Evolutionary conservation across 2,888 invertebrate species (phyloP), one percentile per base, ranked within the genome.

Genomic region (Dusona sp.): DNA sequence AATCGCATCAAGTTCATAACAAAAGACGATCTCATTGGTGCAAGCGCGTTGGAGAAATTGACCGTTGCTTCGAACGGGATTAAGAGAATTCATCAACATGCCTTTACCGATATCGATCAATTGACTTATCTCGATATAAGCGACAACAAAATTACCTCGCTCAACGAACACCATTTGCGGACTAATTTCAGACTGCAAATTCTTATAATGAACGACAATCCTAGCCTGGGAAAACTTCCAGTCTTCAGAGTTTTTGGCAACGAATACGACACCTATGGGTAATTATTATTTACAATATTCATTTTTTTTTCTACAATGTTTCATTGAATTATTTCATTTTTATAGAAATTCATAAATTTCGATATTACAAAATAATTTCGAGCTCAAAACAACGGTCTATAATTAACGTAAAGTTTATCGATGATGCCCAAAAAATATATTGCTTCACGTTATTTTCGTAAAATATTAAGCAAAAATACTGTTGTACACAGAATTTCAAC

Each of bases 111-210:
- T 86, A 95, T 97, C 84, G 95, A 95, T 80, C 96, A 96, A 88
- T 95, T 98, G 61, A 96, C 96, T 88, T 95, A 96, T 91, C 95
- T 98, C 87, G 97, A 98, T 93, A 95, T 98, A 86, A 97, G 97
- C 3, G 95, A 96, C 90, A 98, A 98, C 92, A 95, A 96, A 86
- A 93, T 98, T 75, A 96, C 96, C 79, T 96, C 96, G 86, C 94
- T 97, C 48, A 96, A 96, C 0, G 95, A 96, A 83, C 95, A 96
- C 92, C 95, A 97, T 74, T 97, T 98, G 91, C 96, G 95, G 87
- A 95, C 96, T 90, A 97, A 97, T 92, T 95, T 95, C 19, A 96
- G 96, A 90, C 93, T 97, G 68, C 96, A 97, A 90, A 96, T 96
- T 88, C 95, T 97, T 87, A 95, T 96, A 88, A 95, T 97, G 92